Base-by-base conservation (phyloP, 2,888 invertebrate genomes). In the Lasioglossum zephyrum region DNA sequence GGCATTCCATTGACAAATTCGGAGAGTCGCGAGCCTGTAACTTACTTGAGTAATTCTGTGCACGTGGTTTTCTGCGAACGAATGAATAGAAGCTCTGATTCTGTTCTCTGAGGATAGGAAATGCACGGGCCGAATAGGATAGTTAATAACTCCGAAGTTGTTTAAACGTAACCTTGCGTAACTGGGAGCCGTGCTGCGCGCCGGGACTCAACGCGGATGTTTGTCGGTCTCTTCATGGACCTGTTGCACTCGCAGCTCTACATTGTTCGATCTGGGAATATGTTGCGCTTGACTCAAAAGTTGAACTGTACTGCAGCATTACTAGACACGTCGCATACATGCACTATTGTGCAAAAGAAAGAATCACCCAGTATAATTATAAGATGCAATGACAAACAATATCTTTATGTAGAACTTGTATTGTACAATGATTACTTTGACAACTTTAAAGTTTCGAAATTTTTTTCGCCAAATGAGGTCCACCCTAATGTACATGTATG, bases 231-330 rank as follows among this genome's bases (percentile, higher is more conserved):
- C 26, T 41, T 41, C 36, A 18, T 60, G 44, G 44, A 75, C 75
- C 75, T 75, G 75, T 75, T 75, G 75, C 60, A 44, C 75, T 31
- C 39, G 36, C 39, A 4, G 69, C 69, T 6, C 49, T 31, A 22
- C 60, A 41, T 44, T 60, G 41, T 60, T 44, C 18, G 18, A 41
- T 31, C 63, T 18, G 26, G 44, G 22, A 75, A 26, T 44, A 26
- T 26, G 60, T 18, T 41, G 44, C 26, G 41, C 31, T 41, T n/a
- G 41, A 16, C 36, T 44, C 31, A 5, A 53, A 18, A 31, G 60
- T 75, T 31, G 31, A 75, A 60, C 8, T 0, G 22, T 22, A 0
- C 8, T 49, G 22, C 49, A 49, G 22, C 49, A 2, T 49, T 49
- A 49, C 49, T 6, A 18, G 2, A 49, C 18, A 5, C 18, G 5